Evolutionary conservation across 2,113 vertebrate species (phyloP), one percentile per base, ranked within the genome.

Genomic region (Poeciliopsis turrubarensis): DNA sequence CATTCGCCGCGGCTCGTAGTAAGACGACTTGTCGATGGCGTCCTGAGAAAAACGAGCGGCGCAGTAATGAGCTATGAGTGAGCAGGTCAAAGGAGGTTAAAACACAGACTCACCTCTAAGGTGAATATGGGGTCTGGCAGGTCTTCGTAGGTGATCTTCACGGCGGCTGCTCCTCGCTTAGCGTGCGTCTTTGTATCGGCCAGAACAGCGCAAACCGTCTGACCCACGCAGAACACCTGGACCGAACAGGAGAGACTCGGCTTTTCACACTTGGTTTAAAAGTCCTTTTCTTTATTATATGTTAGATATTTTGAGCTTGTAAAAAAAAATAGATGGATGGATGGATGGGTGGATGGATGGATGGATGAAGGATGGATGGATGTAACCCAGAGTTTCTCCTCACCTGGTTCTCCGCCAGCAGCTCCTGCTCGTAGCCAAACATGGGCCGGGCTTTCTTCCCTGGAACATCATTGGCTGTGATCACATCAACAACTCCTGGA

Each of bases 171-270:
- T 0, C 89, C 94, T 29, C 72, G 89, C 68, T 88, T 94, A 71
- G 94, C 93, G 1, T 94, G 91, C 0, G 61, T 71, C 77, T 82
- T 91, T 0, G 91, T 87, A 25, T 95, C 93, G 0, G 93, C 94
- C 1, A 94, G 39, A 11, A 94, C 91, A 0, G 84, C 94, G 15
- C 94, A 93, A 2, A 95, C 4, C 69, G 93, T 86, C 76, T 95
- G 93, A 63, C 94, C 94, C 3, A 95, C 54, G 67, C 94, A 95
- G 0, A 87, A 91, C 73, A 95, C 94, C 94, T 95, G 86, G 57
- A 27, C 22, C 27, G 7, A 65, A 11, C 5, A 41, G 31, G 19
- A 62, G 17, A 22, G 3, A 12, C 6, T 6, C 17, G 5, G 10
- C 37, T 26, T 15, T 26, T 27, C 2, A 25, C 51, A 54, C 51